A percentile compares a stretch with the other conserved stretches of the same genome.
Conservation (phyloP, 2,797 vertebrate species). For the Spea hammondii region DNA sequence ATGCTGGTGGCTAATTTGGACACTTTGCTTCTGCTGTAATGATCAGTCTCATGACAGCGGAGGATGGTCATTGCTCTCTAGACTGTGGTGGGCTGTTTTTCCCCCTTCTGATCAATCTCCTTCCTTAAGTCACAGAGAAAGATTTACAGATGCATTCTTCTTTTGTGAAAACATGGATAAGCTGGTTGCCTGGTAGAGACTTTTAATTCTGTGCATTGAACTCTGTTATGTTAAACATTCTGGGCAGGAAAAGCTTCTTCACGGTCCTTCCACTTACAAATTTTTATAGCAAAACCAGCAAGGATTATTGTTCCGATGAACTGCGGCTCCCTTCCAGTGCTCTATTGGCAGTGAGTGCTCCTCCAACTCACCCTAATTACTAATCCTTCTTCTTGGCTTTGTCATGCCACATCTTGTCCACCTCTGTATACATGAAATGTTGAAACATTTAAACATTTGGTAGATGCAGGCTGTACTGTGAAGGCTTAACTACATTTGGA, state of each 20-base stretch:
- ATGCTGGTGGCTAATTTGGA: conserved; percentile 64
- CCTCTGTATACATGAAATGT: neutral
- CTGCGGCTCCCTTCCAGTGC: neutral
- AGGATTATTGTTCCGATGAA: conserved; percentile 20
- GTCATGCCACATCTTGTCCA: too few species aligned
- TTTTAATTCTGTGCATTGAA: conserved; percentile 29
- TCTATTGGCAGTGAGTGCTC: too few species aligned
- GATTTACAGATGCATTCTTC: conserved; percentile 33
- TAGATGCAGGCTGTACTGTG: too few species aligned
- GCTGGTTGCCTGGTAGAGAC: conserved; percentile 7
- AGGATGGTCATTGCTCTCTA: conserved; percentile 70
- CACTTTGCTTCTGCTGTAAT: conserved; percentile 63
- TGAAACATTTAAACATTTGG: neutral
- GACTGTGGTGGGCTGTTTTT: conserved; percentile 69
- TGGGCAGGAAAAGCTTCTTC: conserved; percentile 38
- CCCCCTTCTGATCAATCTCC: conserved; percentile 70
- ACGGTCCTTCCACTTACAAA: conserved; percentile 35
- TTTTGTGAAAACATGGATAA: conserved; percentile 1
- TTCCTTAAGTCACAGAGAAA: conserved; percentile 73
- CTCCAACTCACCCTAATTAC: too few species aligned
- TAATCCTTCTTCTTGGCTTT: too few species aligned
- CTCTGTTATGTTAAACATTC: conserved; percentile 23
- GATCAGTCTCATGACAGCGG: conserved; percentile 62
- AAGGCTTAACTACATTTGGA: too few species aligned
- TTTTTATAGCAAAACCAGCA: conserved; percentile 5